Evolutionary conservation across 2,113 vertebrate genomes (phyloP), one percentile per base, ranked within the genome.

Genomic region (Puffinus mauretanicus): DNA sequence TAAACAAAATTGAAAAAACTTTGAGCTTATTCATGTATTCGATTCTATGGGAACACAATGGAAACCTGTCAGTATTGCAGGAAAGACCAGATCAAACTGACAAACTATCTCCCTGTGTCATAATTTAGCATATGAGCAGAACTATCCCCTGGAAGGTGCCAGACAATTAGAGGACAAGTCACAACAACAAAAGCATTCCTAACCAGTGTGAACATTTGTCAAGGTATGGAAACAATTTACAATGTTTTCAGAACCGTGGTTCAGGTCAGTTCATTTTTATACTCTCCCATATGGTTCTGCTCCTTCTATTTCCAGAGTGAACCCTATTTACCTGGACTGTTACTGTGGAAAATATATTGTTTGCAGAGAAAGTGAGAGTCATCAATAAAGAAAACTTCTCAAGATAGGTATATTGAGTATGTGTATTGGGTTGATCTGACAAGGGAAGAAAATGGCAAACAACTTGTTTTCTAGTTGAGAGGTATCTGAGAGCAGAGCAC

Each of bases 381-480:
- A 96, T 97, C 96, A 97, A 96, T 97, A 96, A 97, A 93, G 86
- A 96, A 95, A 96, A 95, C 86, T 96, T 91, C 93, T 91, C 89
- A 60, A 73, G 91, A 93, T 95, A 92, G 81, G 89, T 95, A 66
- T 90, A 97, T 78, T 86, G 94, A 88, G 91, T 80, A 90, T 62
- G 67, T 95, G 84, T 73, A 94, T 91, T 73, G 67, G 93, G 64
- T 95, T 95, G 91, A 90, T 96, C 73, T 85, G 88, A 94, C 93
- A 94, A 82, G 89, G 58, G 47, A 96, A 78, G 87, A 96, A 97
- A 97, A 95, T 77, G 89, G 84, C 84, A 95, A 97, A 78, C 84
- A 93, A 85, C 84, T 94, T 94, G 82, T 94, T 96, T 97, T 91
- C 78, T 89, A 51, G 93, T 82, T 88, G 70, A 91, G 81, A 92